Evolutionary conservation across 2,113 vertebrate species (phyloP).

Genomic region (Glaucidium brasilianum): DNA sequence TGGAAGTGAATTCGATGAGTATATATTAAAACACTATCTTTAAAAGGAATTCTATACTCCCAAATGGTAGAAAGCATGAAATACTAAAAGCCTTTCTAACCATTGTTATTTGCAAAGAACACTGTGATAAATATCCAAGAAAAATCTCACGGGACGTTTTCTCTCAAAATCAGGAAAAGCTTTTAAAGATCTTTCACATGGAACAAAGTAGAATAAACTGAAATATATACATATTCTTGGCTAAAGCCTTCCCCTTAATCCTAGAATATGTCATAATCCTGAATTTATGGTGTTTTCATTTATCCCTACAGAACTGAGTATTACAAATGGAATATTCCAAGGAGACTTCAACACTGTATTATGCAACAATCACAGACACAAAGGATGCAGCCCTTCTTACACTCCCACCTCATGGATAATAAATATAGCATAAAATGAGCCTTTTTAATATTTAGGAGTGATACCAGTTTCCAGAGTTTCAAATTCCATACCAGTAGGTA

Average conservation of each 20-base stretch:
- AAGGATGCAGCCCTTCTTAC: not conserved
- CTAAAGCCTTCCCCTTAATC: not conserved
- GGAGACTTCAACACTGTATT: not conserved
- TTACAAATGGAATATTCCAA: not conserved
- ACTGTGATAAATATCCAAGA: not conserved
- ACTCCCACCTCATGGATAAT: not conserved
- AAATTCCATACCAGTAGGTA: not conserved
- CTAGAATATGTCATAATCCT: not conserved
- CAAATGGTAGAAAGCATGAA: not conserved
- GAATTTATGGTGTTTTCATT: conserved; percentile 19
- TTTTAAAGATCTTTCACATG: not conserved
- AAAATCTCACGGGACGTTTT: not conserved
- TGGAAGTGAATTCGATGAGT: not conserved
- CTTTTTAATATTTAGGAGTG: not conserved
- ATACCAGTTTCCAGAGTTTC: not conserved
- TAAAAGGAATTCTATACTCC: not conserved
- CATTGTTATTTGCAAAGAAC: not conserved
- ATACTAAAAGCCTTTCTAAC: not conserved
- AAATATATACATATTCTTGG: not conserved
- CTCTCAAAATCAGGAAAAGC: not conserved
- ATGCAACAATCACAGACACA: not conserved
- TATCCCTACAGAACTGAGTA: not conserved
- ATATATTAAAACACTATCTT: not conserved
- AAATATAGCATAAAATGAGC: not conserved
- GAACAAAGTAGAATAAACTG: not conserved